Percentiles rank a stretch among this genome's conserved stretches.
These are phyloP conservation scores for Harpagifer antarcticus DNA, from an alignment of 2,797 vertebrate species.

Conservation along the genomic window DNA sequence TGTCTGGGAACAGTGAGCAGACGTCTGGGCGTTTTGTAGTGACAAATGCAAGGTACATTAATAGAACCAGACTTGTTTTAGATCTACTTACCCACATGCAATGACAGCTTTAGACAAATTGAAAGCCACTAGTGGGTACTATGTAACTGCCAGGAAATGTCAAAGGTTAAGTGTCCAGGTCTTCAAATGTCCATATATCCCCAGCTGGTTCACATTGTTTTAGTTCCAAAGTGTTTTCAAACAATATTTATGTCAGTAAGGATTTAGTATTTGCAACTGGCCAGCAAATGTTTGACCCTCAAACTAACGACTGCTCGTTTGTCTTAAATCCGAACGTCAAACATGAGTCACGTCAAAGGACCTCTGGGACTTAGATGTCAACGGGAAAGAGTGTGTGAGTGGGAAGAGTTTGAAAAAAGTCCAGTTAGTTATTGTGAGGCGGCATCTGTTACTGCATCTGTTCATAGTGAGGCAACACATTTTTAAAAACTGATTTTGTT, in stretches of 20 bases:
- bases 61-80: slow-evolving; percentile 45
- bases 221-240: slow-evolving; percentile 63
- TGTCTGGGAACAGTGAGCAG: slow-evolving; percentile 55
- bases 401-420: slow-evolving; percentile 13
- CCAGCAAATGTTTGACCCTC: slow-evolving; percentile 67
- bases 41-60: slow-evolving; percentile 57
- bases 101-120: slow-evolving; percentile 7
- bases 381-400: background rate
- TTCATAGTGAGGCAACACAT: slow-evolving; percentile 63
- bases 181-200: slow-evolving; percentile 46
- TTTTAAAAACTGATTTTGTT: slow-evolving; percentile 66
- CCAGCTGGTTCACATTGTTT: slow-evolving; percentile 71
- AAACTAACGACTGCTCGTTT: slow-evolving; percentile 34
- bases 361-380: slow-evolving; percentile 24
- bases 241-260: slow-evolving; percentile 66
- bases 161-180: slow-evolving; percentile 69
- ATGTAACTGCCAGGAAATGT: slow-evolving; percentile 41
- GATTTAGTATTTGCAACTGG: slow-evolving; percentile 65
- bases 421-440: slow-evolving; percentile 13
- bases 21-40: slow-evolving; percentile 50
- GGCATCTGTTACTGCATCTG: slow-evolving; percentile 63
- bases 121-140: slow-evolving; percentile 7
- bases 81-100: slow-evolving; percentile 39
- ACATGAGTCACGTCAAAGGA: slow-evolving; percentile 53
- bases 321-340: slow-evolving; percentile 56